A percentile compares a stretch with the other conserved stretches of the same genome.
These are phyloP conservation scores for Gobio gobio DNA, from an alignment of 2,113 vertebrate genomes.

Conservation along the genomic window DNA sequence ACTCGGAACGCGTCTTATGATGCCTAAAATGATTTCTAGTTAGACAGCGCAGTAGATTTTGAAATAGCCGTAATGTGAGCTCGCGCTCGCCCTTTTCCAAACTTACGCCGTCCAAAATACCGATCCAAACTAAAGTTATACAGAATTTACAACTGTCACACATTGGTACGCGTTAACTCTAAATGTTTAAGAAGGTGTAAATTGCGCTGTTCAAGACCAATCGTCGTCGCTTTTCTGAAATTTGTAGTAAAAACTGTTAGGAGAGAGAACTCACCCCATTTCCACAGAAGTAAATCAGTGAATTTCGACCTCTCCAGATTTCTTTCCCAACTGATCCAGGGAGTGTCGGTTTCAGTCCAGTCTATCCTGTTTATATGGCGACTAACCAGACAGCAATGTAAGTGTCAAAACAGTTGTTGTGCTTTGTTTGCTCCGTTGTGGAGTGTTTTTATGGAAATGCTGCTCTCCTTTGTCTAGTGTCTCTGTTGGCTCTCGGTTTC, in stretches of 20 bases:
- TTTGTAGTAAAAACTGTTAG: not conserved
- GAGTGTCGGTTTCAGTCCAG: not conserved
- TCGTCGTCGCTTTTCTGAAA: not conserved
- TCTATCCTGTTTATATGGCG: not conserved
- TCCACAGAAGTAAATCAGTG: conserved; percentile 18
- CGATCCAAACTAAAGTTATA: conserved; percentile 11
- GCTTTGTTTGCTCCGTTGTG: conserved; percentile 8
- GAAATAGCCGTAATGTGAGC: not conserved
- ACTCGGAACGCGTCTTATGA: not conserved
- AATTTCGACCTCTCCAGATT: not conserved
- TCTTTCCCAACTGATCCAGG: not conserved
- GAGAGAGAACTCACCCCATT: conserved; percentile 55
- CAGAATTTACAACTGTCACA: not conserved
- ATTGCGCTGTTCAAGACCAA: not conserved
- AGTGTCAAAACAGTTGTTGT: conserved; percentile 45
- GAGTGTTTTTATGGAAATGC: conserved; percentile 14
- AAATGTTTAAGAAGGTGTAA: not conserved
- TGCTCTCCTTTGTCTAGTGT: conserved; percentile 21
- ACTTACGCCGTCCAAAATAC: conserved; percentile 8
- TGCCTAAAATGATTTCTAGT: not conserved
- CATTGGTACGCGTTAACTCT: not conserved
- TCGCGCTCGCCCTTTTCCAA: not conserved
- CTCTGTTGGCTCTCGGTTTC: conserved; percentile 1
- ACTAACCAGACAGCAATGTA: not conserved
- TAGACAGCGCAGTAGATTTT: not conserved